A percentile compares a stretch with the other conserved stretches of the same genome.
Conservation (phyloP, 2,113 vertebrate species). For the Syngnathus scovelli region DNA sequence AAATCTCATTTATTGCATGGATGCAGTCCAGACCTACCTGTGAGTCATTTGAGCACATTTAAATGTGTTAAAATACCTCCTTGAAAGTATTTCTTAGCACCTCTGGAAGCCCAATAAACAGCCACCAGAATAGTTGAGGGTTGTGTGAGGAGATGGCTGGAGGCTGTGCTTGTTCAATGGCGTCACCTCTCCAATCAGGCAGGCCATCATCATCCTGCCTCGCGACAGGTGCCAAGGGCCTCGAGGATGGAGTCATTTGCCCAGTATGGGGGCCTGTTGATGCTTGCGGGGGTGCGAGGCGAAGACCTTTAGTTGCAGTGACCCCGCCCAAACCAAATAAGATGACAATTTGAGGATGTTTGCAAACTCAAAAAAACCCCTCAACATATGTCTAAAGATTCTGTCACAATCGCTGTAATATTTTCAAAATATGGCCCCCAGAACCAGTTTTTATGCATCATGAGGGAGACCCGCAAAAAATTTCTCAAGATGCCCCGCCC, state of each 20-base stretch:
- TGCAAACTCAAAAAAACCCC: not conserved
- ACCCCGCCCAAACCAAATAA: not conserved
- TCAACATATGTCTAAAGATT: not conserved
- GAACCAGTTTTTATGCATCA: not conserved
- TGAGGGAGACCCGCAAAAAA: not conserved
- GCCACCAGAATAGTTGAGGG: constrained; percentile 59
- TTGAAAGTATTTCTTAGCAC: too few relatives aligned
- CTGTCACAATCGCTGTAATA: not conserved
- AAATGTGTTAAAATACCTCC: too few relatives aligned
- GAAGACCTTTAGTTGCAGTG: not conserved
- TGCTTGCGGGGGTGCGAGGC: not conserved
- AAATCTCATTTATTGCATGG: too few relatives aligned
- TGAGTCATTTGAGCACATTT: too few relatives aligned
- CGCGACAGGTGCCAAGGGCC: not conserved
- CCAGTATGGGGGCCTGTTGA: not conserved
- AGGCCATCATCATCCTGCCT: not conserved
- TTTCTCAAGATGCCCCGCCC: not conserved
- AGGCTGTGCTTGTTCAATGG: not conserved
- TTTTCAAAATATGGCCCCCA: not conserved
- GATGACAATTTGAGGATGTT: not conserved
- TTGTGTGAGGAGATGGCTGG: not conserved
- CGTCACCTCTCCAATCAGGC: not conserved
- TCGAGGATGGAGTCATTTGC: constrained; percentile 1
- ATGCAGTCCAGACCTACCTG: too few relatives aligned
- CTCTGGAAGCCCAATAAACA: constrained; percentile 61